Evolutionary conservation across 2,113 vertebrate genomes (phyloP).

Genomic region (Kryptolebias marmoratus): DNA sequence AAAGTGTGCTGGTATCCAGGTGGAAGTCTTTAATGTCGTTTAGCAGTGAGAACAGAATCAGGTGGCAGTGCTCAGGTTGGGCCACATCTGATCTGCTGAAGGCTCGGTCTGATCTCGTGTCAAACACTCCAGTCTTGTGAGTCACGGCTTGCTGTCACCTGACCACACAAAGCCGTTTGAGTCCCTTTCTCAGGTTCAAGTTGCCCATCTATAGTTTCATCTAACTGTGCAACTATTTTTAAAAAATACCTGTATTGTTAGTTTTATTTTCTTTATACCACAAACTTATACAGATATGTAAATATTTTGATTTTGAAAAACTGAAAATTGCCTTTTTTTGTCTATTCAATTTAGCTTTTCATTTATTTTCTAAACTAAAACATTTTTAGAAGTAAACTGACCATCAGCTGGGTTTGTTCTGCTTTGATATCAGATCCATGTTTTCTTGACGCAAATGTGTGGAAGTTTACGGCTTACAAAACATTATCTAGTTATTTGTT

Average conservation of each 20-base stretch:
- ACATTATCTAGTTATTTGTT: constrained; percentile 35
- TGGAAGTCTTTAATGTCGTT: neutral
- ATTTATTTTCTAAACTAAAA: neutral
- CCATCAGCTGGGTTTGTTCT: neutral
- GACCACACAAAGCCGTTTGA: neutral
- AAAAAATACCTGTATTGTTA: too few relatives aligned
- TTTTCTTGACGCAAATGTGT: neutral
- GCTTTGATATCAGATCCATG: neutral
- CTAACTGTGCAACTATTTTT: too few relatives aligned
- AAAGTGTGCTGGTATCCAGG: neutral
- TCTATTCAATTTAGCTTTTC: too few relatives aligned
- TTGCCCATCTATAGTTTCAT: too few relatives aligned
- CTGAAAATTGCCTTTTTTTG: neutral
- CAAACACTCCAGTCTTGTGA: constrained; percentile 9
- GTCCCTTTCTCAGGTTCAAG: too few relatives aligned
- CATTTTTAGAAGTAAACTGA: neutral
- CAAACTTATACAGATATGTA: too few relatives aligned
- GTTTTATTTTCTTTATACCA: too few relatives aligned
- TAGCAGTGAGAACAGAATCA: constrained; percentile 1
- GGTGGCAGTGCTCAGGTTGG: neutral
- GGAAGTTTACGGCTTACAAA: constrained; percentile 16
- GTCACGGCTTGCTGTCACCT: constrained; percentile 1
- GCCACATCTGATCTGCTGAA: constrained; percentile 14
- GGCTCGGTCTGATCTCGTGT: constrained; percentile 20
- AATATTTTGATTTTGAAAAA: too few relatives aligned